phyloP scores from a whole-genome alignment of 2,888 invertebrate genomes.

The Hyposoter didymator region DNA sequence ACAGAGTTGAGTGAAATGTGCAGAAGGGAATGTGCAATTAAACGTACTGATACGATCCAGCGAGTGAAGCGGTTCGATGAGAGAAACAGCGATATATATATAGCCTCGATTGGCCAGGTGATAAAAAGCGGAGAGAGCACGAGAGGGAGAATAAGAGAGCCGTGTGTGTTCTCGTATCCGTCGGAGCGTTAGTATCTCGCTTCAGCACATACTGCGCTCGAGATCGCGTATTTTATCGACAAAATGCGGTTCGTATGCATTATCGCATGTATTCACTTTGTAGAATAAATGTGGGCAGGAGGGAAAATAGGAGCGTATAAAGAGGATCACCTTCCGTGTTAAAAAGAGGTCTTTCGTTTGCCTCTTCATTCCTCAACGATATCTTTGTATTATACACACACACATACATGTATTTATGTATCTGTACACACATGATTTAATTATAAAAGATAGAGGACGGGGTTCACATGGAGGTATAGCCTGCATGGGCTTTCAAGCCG shows the following conservation, averaged over 20 bases:
- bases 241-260: not conserved
- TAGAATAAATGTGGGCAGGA: not conserved
- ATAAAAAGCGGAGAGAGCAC: not conserved
- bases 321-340: not conserved
- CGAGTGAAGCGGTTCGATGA: slow-evolving; percentile 17
- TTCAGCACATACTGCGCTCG: slow-evolving; percentile 34
- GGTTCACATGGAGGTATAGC: not conserved
- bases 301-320: slow-evolving; percentile 1
- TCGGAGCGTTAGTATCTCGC: slow-evolving; percentile 52
- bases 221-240: slow-evolving; percentile 17
- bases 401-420: not conserved
- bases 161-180: slow-evolving; percentile 45
- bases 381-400: not conserved
- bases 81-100: slow-evolving; percentile 14
- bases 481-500: slow-evolving; percentile 44
- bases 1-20: slow-evolving; percentile 5
- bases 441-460: not conserved
- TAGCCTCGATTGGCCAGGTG: slow-evolving; percentile 37
- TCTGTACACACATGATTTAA: not conserved
- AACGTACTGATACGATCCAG: slow-evolving; percentile 11
- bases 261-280: slow-evolving; percentile 3
- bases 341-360: not conserved
- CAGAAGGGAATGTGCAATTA: slow-evolving; percentile 26
- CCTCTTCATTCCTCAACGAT: not conserved
- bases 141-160: not conserved